These are phyloP conservation scores for Hybos culiciformis DNA, from an alignment of 2,888 invertebrate genomes.

Conservation along the genomic window DNA sequence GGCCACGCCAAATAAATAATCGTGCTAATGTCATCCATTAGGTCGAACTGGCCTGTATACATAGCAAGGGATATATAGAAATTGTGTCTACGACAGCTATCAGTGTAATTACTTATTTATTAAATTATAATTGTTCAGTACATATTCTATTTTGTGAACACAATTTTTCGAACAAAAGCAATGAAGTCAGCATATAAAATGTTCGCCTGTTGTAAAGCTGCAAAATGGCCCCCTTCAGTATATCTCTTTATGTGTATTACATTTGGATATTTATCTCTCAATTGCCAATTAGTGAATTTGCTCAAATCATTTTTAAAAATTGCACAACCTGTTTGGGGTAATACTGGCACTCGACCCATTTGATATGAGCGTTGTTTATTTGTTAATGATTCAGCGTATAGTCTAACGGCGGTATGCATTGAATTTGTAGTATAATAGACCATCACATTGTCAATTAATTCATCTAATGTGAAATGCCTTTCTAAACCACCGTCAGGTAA, in stretches of 20 bases:
- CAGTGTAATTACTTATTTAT: no score
- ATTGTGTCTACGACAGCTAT: no score
- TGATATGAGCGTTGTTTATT: conserved; percentile 16
- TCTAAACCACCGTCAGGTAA: conserved; percentile 51
- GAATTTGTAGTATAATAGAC: conserved; percentile 62
- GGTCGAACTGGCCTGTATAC: no score
- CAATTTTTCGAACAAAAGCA: conserved; percentile 39
- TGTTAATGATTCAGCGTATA: conserved; percentile 49
- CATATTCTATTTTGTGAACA: no score
- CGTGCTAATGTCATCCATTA: no score
- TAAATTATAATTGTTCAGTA: no score
- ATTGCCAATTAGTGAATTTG: conserved; percentile 43
- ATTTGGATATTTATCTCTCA: conserved; percentile 48
- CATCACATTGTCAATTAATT: conserved; percentile 58
- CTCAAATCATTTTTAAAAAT: conserved; percentile 56
- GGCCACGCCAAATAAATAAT: no score
- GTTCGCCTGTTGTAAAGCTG: conserved; percentile 64
- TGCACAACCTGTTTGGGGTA: conserved; percentile 60
- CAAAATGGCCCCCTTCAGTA: conserved; percentile 71
- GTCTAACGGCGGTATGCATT: conserved; percentile 54
- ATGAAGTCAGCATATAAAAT: conserved; percentile 57
- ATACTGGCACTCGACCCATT: conserved; percentile 43
- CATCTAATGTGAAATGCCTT: conserved; percentile 39
- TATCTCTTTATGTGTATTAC: conserved; percentile 52
- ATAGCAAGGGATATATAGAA: no score